phyloP scores from a whole-genome alignment of 2,113 vertebrate genomes.

The Tragelaphus strepsiceros region DNA sequence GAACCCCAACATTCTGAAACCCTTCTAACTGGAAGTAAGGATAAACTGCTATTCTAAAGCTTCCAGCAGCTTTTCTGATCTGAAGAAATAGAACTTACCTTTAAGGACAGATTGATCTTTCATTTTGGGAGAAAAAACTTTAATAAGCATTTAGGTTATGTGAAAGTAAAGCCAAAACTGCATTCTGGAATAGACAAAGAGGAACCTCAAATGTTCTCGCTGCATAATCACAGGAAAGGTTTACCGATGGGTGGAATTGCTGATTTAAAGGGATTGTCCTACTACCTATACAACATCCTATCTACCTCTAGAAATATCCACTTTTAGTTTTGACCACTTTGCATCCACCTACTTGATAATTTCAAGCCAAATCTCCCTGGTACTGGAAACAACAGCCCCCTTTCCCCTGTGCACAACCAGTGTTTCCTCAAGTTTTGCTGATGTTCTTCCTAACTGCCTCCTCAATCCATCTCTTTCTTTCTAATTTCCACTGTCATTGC shows the following conservation, averaged over 20 bases:
- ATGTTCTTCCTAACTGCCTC: background rate
- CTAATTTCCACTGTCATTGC: background rate
- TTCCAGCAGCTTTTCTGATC: slow-evolving; percentile 2
- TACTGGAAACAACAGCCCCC: background rate
- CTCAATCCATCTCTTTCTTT: background rate
- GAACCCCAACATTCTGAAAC: slow-evolving; percentile 24
- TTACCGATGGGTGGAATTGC: background rate
- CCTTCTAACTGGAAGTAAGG: background rate
- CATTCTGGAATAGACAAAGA: background rate
- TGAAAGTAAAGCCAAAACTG: slow-evolving; percentile 18
- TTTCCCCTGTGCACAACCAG: background rate
- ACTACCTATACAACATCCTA: background rate
- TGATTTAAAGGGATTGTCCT: background rate
- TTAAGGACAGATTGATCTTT: slow-evolving; percentile 19
- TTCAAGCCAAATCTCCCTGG: background rate
- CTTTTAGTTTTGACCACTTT: background rate
- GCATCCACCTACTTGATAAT: background rate
- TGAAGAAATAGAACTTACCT: slow-evolving; percentile 36
- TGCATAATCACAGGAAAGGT: background rate
- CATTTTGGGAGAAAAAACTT: background rate
- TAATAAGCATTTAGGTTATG: slow-evolving; percentile 16
- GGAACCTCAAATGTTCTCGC: background rate
- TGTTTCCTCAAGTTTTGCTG: background rate
- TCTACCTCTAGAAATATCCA: background rate
- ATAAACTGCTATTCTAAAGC: slow-evolving; percentile 25